Conservation (phyloP, 2,113 vertebrate genomes). For the Dipodomys ordii region DNA sequence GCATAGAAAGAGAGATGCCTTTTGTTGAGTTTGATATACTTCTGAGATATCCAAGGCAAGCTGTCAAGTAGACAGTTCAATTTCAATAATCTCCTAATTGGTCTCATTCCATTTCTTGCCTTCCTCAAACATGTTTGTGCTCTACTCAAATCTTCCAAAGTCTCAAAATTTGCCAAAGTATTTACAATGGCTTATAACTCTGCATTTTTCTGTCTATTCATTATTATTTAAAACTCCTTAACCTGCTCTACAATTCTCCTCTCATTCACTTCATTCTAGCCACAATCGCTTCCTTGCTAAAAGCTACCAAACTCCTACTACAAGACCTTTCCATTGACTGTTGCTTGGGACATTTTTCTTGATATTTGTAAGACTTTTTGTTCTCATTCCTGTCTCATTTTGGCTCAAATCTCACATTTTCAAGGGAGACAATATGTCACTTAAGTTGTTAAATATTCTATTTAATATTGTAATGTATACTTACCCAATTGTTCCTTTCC, state of each 20-base stretch:
- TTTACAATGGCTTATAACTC: not conserved
- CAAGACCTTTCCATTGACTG: not conserved
- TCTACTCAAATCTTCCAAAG: not conserved
- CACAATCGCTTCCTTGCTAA: not conserved
- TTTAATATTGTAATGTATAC: not conserved
- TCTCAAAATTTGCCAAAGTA: not conserved
- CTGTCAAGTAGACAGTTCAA: not conserved
- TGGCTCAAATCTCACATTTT: not conserved
- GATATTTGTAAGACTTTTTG: not conserved
- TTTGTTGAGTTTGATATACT: too few relatives aligned
- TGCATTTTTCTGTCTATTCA: not conserved
- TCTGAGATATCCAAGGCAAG: not conserved
- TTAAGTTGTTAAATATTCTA: not conserved
- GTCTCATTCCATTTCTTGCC: not conserved
- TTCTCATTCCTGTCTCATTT: constrained; percentile 1
- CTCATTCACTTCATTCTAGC: constrained; percentile 2
- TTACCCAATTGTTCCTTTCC: not conserved
- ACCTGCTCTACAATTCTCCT: not conserved
- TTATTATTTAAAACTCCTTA: not conserved
- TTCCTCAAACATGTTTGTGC: not conserved
- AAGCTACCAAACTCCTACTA: not conserved
- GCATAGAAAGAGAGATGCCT: not conserved
- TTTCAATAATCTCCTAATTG: not conserved
- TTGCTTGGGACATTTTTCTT: not conserved
- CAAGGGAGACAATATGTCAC: not conserved